Base-by-base conservation (phyloP, 2,113 vertebrate genomes). In the Cardinalis cardinalis region DNA sequence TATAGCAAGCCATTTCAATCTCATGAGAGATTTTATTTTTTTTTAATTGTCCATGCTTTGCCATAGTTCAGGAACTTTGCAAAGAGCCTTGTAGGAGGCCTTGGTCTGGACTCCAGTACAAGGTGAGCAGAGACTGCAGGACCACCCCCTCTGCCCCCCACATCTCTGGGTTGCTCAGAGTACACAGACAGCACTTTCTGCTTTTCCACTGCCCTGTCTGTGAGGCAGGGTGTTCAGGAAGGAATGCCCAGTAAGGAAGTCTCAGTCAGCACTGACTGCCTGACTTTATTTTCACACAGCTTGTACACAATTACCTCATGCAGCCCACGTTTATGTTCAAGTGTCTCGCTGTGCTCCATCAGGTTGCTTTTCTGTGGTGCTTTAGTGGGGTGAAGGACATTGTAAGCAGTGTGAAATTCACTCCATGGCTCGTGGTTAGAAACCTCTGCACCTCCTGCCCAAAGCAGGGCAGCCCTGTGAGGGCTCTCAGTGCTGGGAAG, bases 381-480 rank as follows among this genome's bases (percentile, higher is more conserved):
- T 49, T 24, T 9, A 41, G 23, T 4, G 59, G 48, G 34, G 28
- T 19, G 40, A 52, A 68, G 41, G 41, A 38, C 19, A 2, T 61
- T 71, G 38, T 1, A 10, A 29, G 23, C 49, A 72, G 26, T 3
- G 55, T 43, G 51, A 51, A 40, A 63, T 75, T 61, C 78, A 18
- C 32, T 41, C 63, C 51, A 4, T 6, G 21, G n/a, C 36, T 75
- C 14, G 0, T 13, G 44, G 28, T n/a, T 46, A 32, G 46, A 87
- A 46, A 6, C 25, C 58, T 61, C 58, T 49, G 73, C 8, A 23
- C 10, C 44, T 70, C 59, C 41, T 58, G 55, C 64, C 29, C 7
- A 2, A 15, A 6, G 6, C 29, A 10, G 4, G 0, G 12, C 58
- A 75, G 53, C 4, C 16, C 44, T 77, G 64, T 0, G 0, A 51